These are phyloP conservation scores for Ceuthmochares aereus DNA, from an alignment of 2,113 vertebrate genomes.

Conservation along the genomic window DNA sequence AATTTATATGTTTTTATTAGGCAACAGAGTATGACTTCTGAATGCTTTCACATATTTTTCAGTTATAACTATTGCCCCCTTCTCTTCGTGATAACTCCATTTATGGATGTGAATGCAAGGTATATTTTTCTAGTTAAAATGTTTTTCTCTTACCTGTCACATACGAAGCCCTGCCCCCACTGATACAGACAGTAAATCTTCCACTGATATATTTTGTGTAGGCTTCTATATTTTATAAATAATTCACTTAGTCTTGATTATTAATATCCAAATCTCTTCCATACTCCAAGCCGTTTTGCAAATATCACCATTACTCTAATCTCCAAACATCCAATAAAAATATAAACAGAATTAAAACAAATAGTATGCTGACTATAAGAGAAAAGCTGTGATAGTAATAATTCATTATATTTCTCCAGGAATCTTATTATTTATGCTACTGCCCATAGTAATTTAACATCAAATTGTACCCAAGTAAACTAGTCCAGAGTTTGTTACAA, in stretches of 20 bases:
- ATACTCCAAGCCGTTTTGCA: neutral
- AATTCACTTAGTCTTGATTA: neutral
- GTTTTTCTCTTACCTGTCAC: neutral
- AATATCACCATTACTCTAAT: neutral
- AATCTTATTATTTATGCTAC: constrained; percentile 25
- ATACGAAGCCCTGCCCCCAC: neutral
- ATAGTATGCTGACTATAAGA: neutral
- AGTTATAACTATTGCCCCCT: neutral
- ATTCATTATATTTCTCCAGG: neutral
- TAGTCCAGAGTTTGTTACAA: constrained; percentile 28
- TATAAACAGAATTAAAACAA: neutral
- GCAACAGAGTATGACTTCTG: neutral
- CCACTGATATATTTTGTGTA: neutral
- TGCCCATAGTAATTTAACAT: constrained; percentile 4
- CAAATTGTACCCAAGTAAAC: constrained; percentile 10
- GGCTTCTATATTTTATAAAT: neutral
- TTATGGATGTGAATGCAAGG: neutral
- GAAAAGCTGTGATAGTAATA: neutral
- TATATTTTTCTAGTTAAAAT: neutral
- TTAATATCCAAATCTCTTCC: neutral
- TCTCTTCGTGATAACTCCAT: neutral
- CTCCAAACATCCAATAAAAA: neutral
- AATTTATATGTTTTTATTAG: neutral
- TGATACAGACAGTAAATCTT: neutral
- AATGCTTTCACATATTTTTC: neutral